Evolutionary conservation across 1,140 invertebrate species (phyloP).

Genomic region (Manduca sexta): DNA sequence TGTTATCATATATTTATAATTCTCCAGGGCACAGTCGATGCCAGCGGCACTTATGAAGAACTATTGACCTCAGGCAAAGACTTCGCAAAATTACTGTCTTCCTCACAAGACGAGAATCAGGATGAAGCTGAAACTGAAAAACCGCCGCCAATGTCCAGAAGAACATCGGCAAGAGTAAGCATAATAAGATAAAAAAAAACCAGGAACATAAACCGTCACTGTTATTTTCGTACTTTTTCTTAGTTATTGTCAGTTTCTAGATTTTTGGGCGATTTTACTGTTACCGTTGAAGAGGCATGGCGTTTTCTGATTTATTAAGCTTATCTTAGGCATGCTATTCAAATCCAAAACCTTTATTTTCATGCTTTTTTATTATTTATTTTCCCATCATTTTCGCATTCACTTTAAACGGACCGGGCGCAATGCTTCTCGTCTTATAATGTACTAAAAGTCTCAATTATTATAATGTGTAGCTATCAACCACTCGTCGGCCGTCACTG

Average conservation of each 20-base stretch:
- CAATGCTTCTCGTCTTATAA: too few species aligned
- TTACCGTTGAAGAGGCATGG: too few species aligned
- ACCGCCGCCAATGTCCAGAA: conserved; percentile 45
- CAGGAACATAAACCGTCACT: neutral
- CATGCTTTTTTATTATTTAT: too few species aligned
- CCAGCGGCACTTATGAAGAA: conserved; percentile 73
- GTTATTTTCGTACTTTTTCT: neutral
- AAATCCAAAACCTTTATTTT: too few species aligned
- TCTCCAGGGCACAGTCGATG: conserved; percentile 62
- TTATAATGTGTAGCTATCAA: conserved; percentile 55
- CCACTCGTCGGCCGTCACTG: conserved; percentile 51
- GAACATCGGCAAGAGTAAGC: conserved; percentile 57
- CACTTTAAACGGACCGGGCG: too few species aligned
- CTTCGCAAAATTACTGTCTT: conserved; percentile 77
- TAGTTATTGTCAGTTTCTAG: neutral
- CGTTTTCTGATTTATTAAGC: too few species aligned
- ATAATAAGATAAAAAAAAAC: too few species aligned
- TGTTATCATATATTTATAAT: too few species aligned
- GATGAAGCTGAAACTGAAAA: conserved; percentile 39
- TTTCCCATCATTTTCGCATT: too few species aligned
- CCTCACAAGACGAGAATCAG: conserved; percentile 59
- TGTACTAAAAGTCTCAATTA: too few species aligned
- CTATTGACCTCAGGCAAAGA: conserved; percentile 76
- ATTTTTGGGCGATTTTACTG: too few species aligned
- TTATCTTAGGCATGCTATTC: too few species aligned